Conservation (phyloP, 2,113 vertebrate genomes). For the Oncorhynchus tshawytscha region DNA sequence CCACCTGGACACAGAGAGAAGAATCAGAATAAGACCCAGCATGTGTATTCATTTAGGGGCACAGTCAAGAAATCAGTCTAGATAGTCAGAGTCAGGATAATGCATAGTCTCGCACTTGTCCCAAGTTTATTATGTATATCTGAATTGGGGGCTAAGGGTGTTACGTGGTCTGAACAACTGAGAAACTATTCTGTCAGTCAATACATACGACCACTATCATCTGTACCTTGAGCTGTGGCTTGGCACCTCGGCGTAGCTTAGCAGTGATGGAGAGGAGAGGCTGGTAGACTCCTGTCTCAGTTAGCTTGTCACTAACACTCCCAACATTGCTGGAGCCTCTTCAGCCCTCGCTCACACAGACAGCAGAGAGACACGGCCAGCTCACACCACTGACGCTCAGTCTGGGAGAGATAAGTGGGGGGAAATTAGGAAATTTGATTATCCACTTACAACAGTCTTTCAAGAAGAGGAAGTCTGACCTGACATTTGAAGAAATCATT, state of each 20-base stretch:
- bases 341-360: constrained; percentile 87
- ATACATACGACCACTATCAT: not conserved
- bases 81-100: too few species aligned
- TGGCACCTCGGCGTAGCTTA: constrained; percentile 80
- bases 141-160: too few species aligned
- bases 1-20: constrained; percentile 63
- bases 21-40: too few species aligned
- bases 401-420: constrained; percentile 64
- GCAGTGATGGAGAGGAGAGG: constrained; percentile 76
- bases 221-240: constrained; percentile 84
- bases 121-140: too few species aligned
- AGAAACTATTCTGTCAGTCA: too few species aligned
- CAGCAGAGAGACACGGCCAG: constrained; percentile 84
- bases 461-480: constrained; percentile 29
- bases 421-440: not conserved
- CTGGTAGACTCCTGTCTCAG: constrained; percentile 80
- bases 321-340: constrained; percentile 90
- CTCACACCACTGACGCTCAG: constrained; percentile 88
- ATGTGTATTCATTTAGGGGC: too few species aligned
- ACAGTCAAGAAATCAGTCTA: too few species aligned
- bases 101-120: too few species aligned
- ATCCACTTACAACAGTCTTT: constrained; percentile 32
- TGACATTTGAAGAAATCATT: constrained; percentile 65
- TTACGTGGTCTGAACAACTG: too few species aligned
- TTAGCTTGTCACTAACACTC: constrained; percentile 93